Conservation (phyloP, 30 jellyfish, hydroid and myxozoan species). For the Nemopilema nomurai region DNA sequence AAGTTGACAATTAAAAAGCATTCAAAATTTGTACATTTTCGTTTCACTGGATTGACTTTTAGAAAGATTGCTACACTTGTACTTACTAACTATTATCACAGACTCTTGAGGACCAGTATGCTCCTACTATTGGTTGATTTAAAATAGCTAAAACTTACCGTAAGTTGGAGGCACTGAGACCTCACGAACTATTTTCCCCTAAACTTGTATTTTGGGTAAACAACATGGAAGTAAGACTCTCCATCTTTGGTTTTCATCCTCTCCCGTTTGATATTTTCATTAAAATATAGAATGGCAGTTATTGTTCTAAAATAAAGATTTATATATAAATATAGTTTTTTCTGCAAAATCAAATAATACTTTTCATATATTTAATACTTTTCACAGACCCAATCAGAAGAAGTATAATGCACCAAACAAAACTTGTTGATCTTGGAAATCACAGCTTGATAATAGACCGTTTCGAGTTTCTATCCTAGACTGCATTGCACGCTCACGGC, state of each 20-base stretch:
- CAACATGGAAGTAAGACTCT: slow-evolving; percentile 5
- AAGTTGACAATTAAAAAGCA: neutral
- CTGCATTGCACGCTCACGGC: neutral
- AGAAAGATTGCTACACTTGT: too few relatives aligned
- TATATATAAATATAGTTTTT: neutral
- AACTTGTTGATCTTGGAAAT: neutral
- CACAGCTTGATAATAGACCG: neutral
- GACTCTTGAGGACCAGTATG: too few relatives aligned
- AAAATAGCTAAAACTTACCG: slow-evolving; percentile 1
- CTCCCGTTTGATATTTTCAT: slow-evolving; percentile 38
- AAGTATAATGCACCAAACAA: neutral
- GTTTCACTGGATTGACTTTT: too few relatives aligned
- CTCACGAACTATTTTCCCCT: slow-evolving; percentile 24
- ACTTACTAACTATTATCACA: too few relatives aligned
- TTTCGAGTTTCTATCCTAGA: neutral
- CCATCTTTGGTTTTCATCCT: slow-evolving; percentile 6
- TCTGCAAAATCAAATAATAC: neutral
- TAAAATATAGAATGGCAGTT: slow-evolving; percentile 29
- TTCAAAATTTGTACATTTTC: too few relatives aligned
- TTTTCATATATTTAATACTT: neutral
- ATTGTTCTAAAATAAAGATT: slow-evolving; percentile 8
- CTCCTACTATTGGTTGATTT: too few relatives aligned
- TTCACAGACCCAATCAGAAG: neutral
- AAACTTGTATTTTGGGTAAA: slow-evolving; percentile 39
- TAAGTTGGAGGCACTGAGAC: slow-evolving; percentile 21